Percentiles rank a stretch among this genome's conserved stretches.
Conservation (phyloP, 2,888 invertebrate genomes). For the Dynastes tityus region DNA sequence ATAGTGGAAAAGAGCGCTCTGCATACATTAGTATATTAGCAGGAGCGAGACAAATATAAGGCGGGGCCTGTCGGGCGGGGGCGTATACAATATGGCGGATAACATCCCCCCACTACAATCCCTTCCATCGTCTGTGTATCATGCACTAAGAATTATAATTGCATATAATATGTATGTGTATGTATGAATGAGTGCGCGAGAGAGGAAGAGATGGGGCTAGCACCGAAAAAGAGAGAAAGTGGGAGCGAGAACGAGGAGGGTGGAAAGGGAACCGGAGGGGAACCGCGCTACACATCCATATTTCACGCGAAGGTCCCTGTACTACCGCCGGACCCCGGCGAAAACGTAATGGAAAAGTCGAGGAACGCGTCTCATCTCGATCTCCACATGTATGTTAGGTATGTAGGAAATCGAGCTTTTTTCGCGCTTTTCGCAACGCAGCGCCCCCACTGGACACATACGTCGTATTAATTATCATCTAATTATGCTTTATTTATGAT, state of each 20-base stretch:
- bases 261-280: constrained; percentile 44
- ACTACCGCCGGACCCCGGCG: constrained; percentile 41
- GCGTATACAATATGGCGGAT: constrained; percentile 71
- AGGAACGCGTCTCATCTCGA: constrained; percentile 49
- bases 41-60: constrained; percentile 62
- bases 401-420: constrained; percentile 45
- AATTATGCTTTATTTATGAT: constrained; percentile 65
- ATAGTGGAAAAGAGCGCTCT: constrained; percentile 63
- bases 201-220: not conserved
- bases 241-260: not conserved
- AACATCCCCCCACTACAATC: constrained; percentile 65
- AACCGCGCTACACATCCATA: constrained; percentile 60
- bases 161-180: constrained; percentile 69
- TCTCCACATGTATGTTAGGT: not conserved
- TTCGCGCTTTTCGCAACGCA: constrained; percentile 28
- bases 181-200: constrained; percentile 61
- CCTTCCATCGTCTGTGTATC: constrained; percentile 66
- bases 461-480: constrained; percentile 68
- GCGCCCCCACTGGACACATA: constrained; percentile 44
- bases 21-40: constrained; percentile 56
- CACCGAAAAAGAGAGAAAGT: not conserved
- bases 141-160: constrained; percentile 70
- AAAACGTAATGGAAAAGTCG: constrained; percentile 50
- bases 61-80: constrained; percentile 68
- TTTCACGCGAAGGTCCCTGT: constrained; percentile 61